phyloP scores from a whole-genome alignment of 2,113 vertebrate species.

The Mesembrinibis cayennensis region DNA sequence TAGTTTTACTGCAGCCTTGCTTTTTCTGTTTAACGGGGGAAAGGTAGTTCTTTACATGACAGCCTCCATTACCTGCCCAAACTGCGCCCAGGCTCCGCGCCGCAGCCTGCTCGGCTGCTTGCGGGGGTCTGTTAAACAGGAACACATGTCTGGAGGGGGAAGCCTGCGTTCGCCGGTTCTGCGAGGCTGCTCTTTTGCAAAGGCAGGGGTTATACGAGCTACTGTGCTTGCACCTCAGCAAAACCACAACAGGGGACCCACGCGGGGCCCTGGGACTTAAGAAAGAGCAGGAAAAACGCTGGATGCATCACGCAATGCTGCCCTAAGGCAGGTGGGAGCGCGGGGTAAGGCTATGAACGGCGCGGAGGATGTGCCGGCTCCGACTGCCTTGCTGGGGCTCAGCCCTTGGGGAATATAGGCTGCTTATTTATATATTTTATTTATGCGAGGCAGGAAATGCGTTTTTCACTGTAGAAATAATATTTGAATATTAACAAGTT shows the following conservation, averaged over 20 bases:
- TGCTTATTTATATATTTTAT: not conserved
- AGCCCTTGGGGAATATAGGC: not conserved
- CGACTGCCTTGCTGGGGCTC: accelerated
- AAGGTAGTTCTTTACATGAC: not conserved
- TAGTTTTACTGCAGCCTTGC: conserved; percentile 48
- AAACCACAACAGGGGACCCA: not conserved
- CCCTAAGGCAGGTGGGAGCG: not conserved
- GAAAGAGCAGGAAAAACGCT: not conserved
- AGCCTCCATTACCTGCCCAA: conserved; percentile 19
- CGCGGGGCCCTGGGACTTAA: not conserved
- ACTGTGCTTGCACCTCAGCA: not conserved
- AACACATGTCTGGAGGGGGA: conserved; percentile 45
- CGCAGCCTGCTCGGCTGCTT: conserved; percentile 13
- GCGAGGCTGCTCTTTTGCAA: not conserved
- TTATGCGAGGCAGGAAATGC: not conserved
- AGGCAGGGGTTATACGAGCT: not conserved
- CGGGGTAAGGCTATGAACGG: accelerated
- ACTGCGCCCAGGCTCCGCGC: not conserved
- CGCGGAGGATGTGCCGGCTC: accelerated
- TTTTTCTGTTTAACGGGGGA: not conserved
- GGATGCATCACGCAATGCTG: not conserved
- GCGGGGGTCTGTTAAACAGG: conserved; percentile 32
- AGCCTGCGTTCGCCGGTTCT: not conserved
- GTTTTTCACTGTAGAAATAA: not conserved
- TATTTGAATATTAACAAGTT: not conserved